Evolutionary conservation across 2,113 vertebrate species (phyloP).

Genomic region (Dipodomys spectabilis): DNA sequence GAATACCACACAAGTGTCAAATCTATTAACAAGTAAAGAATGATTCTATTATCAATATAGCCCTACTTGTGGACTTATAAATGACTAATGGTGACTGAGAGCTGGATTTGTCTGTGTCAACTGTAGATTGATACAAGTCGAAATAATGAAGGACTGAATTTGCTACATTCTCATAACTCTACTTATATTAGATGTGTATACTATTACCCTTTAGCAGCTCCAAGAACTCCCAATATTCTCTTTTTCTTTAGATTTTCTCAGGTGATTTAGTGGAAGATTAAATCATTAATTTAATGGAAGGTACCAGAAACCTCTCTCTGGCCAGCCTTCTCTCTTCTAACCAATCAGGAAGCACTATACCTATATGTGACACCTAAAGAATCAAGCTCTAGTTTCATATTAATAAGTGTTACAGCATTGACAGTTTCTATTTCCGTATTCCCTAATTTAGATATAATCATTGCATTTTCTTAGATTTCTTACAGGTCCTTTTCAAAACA

Average conservation of each 20-base stretch:
- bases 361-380: not conserved
- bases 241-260: not conserved
- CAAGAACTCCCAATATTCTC: not conserved
- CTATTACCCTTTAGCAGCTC: not conserved
- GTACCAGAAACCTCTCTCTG: not conserved
- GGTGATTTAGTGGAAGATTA: not conserved
- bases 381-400: not conserved
- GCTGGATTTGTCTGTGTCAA: not conserved
- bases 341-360: not conserved
- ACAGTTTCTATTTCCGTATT: not conserved
- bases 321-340: not conserved
- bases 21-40: slow-evolving; percentile 37
- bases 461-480: not conserved
- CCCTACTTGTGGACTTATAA: slow-evolving; percentile 20
- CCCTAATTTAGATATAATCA: not conserved
- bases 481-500: not conserved
- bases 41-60: not conserved
- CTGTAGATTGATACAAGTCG: not conserved
- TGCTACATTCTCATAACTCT: not conserved
- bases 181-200: not conserved
- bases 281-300: not conserved
- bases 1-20: slow-evolving; percentile 72
- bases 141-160: not conserved
- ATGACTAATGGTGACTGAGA: not conserved
- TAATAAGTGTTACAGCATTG: not conserved